These are phyloP conservation scores for Lepidostoma basale DNA, from an alignment of 1,140 invertebrate genomes.

Conservation along the genomic window DNA sequence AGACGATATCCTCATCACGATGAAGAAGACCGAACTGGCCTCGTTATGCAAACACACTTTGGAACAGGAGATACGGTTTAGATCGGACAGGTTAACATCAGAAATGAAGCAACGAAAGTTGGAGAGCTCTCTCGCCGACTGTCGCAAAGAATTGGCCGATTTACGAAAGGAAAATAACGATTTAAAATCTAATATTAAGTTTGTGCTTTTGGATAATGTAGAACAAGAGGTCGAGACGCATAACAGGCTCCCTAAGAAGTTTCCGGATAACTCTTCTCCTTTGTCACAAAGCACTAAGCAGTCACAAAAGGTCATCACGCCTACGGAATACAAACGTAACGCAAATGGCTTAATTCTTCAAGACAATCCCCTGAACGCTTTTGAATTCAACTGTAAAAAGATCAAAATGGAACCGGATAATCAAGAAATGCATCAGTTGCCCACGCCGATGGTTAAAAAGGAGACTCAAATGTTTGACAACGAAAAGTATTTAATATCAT, in stretches of 20 bases:
- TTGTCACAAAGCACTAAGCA: too few relatives aligned
- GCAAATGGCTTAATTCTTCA: background rate
- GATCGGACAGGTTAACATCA: background rate
- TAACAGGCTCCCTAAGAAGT: too few relatives aligned
- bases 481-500: background rate
- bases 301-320: too few relatives aligned
- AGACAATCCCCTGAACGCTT: background rate
- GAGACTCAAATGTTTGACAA: too few relatives aligned
- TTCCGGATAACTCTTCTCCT: too few relatives aligned
- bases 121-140: background rate
- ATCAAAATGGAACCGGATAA: background rate
- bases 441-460: background rate
- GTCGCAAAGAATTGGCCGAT: background rate
- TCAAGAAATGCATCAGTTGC: background rate
- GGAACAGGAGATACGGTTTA: background rate
- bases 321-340: too few relatives aligned
- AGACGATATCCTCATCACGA: background rate
- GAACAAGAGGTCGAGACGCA: too few relatives aligned
- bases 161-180: background rate
- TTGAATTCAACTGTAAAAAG: background rate
- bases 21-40: background rate
- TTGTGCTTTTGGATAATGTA: too few relatives aligned
- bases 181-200: too few relatives aligned
- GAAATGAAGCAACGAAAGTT: background rate
- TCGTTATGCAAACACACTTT: background rate